Evolutionary conservation across 2,888 invertebrate species (phyloP), one percentile per base, ranked within the genome.

Genomic region (Spodoptera littoralis): DNA sequence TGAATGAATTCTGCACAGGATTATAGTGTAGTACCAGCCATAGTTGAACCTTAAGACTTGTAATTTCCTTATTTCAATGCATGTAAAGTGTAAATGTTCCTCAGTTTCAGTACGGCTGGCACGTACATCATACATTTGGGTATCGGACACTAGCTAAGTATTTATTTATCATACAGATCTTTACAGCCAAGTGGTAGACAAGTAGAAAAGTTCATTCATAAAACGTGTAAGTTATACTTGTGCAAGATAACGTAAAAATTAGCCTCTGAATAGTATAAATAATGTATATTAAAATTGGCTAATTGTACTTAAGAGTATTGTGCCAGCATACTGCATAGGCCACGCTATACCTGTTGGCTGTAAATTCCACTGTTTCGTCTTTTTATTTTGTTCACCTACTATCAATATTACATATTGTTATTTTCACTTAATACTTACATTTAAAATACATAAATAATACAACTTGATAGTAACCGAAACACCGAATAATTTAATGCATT

Each of bases 381-480:
- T 85, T 84, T 82, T 71, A 81, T 80, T 79, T 84, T 82, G 80
- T 82, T 80, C 36, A 36, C 80, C 77, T 84, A 86, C 76, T 74
- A 79, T 83, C 77, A 83, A 79, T 82, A 82, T 84, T 86, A 85
- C 82, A 86, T 84, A 83, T 81, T 70, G 79, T 83, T 81, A 80
- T 81, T 82, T 84, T 76, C 80, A 85, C 84, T 88, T 84, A 87
- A 84, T 85, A 88, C 86, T 88, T 88, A 88, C 77, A 82, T 84
- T 85, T 84, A 80, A 81, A 87, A 85, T 88, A 88, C 86, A 87
- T 86, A 86, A 90, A 89, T 88, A 85, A 88, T 87, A 89, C 84
- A 84, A 84, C 76, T 79, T 79, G 73, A 84, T 77, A 66, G 58
- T 67, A 85, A 84, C 83, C 82, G 82, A 83, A 85, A 84, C 72